These are phyloP conservation scores for Frankliniella fusca DNA, from an alignment of 2,888 invertebrate species.

Conservation along the genomic window DNA sequence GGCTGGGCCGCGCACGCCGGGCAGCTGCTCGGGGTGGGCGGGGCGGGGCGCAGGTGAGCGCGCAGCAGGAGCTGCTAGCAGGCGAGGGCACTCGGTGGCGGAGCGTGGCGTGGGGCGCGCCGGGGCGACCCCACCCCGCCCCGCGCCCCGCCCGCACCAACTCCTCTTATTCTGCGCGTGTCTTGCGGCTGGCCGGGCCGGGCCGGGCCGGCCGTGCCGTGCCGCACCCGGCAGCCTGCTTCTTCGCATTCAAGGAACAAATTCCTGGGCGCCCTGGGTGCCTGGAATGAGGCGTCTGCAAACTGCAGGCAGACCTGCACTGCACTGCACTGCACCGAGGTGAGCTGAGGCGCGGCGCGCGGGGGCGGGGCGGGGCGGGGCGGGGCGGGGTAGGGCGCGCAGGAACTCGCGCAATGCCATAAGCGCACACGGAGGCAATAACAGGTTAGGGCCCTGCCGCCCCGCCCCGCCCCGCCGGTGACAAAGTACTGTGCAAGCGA, in stretches of 20 bases:
- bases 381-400: no score
- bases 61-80: background rate
- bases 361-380: background rate
- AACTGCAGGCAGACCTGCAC: background rate
- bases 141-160: background rate
- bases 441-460: no score
- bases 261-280: slow-evolving; percentile 21
- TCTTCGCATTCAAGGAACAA: slow-evolving; percentile 22
- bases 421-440: no score
- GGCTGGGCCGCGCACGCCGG: no score
- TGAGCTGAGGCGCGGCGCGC: background rate
- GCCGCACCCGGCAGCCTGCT: background rate
- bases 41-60: background rate
- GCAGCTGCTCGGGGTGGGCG: background rate
- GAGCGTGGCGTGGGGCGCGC: background rate
- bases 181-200: background rate
- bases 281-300: slow-evolving; percentile 11
- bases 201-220: background rate
- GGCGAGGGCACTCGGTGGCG: background rate
- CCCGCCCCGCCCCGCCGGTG: no score
- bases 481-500: no score
- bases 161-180: background rate
- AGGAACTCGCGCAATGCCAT: no score
- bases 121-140: background rate
- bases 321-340: background rate